Base-by-base conservation (phyloP, 1,140 invertebrate genomes). In the Drosophila malerkotliana region DNA sequence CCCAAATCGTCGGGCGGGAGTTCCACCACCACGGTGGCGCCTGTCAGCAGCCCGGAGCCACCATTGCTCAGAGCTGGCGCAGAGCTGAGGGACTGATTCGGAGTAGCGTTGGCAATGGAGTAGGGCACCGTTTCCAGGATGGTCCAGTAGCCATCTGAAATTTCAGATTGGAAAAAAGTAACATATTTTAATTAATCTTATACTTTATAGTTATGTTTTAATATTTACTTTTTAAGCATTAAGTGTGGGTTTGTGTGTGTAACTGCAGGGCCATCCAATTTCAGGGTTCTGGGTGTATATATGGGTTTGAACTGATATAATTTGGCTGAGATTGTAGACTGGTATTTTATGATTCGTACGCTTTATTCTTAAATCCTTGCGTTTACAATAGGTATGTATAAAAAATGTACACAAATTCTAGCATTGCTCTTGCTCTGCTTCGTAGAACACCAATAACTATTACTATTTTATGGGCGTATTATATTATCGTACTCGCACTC, bases 51-150 rank as follows among this genome's bases (percentile, higher is more conserved):
- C 30, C 60, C 73, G 0, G 67, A 47, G 0, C 59, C 45, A 28
- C 67, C 74, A 53, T 75, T 79, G 8, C 62, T 75, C 39, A 85
- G 15, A 0, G 75, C 32, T n/a, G 71, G 75, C 4, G 78, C 24
- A 3, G 77, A 63, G 57, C 55, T 61, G 26, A 74, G 39, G 28
- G 77, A 56, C 58, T 76, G 83, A 45, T 74, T 60, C 4, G 79
- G 57, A 24, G 69, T 53, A 0, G 58, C 41, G 45, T 45, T 81
- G 49, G 73, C 82, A 39, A 85, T 81, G 6, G 90, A 85, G 45
- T 91, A 91, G 24, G 90, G 90, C 39, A 91, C 90, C 2, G 90
- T 90, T 45, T 91, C 90, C 62, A 91, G 32, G 15, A 92, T 92
- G 12, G 90, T 91, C 90, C 85, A 92, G 84, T 80, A 92, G 52